Evolutionary conservation across 2,113 vertebrate genomes (phyloP).

Genomic region (Prietella phreatophila): DNA sequence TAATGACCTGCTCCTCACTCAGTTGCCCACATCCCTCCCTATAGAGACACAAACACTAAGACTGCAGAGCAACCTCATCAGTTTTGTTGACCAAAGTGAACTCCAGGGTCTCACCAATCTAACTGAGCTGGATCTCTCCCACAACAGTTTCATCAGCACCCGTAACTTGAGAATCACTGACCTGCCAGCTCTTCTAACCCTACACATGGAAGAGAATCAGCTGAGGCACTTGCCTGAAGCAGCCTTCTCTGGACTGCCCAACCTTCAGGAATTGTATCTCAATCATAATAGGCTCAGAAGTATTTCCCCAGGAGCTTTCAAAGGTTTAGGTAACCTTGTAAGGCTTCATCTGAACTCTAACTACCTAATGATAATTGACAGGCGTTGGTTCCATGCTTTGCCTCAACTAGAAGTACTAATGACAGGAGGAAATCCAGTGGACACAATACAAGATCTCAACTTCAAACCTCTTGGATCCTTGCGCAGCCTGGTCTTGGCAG

Average conservation of each 20-base stretch:
- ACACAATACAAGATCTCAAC: constrained; percentile 93
- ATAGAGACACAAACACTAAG: constrained; percentile 92
- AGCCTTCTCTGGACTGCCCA: constrained; percentile 87
- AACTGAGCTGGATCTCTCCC: constrained; percentile 94
- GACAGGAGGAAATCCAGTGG: constrained; percentile 97
- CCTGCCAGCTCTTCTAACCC: constrained; percentile 86
- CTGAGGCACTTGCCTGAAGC: constrained; percentile 86
- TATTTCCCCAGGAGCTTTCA: constrained; percentile 88
- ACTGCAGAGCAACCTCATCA: constrained; percentile 92
- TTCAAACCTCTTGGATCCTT: constrained; percentile 88
- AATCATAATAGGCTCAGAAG: constrained; percentile 95
- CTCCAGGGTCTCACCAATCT: constrained; percentile 88
- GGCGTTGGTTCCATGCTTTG: constrained; percentile 92
- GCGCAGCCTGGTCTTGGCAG: constrained; percentile 91
- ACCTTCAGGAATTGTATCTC: constrained; percentile 94
- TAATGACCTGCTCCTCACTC: constrained; percentile 90
- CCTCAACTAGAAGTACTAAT: constrained; percentile 96
- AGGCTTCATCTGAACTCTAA: constrained; percentile 97
- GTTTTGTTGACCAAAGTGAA: constrained; percentile 80
- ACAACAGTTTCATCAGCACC: constrained; percentile 93
- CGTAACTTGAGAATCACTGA: constrained; percentile 85
- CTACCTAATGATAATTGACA: constrained; percentile 87
- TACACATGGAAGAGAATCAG: constrained; percentile 97
- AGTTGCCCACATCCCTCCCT: constrained; percentile 88
- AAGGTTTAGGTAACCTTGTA: constrained; percentile 84